phyloP scores from a whole-genome alignment of 2,113 vertebrate species.

The Leiothrix lutea region DNA sequence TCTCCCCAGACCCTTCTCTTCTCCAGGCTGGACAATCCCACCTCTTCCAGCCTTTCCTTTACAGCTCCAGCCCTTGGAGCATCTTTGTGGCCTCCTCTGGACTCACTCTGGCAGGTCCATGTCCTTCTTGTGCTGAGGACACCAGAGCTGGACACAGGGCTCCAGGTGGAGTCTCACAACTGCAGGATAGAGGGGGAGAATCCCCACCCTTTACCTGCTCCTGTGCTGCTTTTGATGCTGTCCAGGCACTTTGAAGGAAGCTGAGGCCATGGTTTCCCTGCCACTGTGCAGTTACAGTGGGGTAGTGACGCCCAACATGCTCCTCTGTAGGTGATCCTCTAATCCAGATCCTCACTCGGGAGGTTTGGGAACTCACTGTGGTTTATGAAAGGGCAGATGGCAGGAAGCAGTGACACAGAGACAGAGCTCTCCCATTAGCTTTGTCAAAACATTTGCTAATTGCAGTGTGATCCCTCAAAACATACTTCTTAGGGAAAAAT shows the following conservation, averaged over 20 bases:
- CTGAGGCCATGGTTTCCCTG: neutral
- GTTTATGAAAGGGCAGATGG: neutral
- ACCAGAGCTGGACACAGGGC: neutral
- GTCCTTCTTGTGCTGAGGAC: neutral
- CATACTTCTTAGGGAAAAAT: neutral
- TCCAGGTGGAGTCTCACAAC: neutral
- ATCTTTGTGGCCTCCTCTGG: neutral
- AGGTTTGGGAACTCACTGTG: neutral
- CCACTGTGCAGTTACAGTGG: fast-evolving
- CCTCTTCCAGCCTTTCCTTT: neutral
- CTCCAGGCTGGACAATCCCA: neutral
- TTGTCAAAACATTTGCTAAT: conserved; percentile 39
- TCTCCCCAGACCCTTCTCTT: neutral
- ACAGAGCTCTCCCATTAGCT: conserved; percentile 44
- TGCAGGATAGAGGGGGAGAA: neutral
- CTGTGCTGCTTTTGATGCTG: neutral
- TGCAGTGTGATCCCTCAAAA: conserved; percentile 4
- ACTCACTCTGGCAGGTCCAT: neutral
- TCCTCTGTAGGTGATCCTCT: neutral
- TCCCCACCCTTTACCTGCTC: neutral
- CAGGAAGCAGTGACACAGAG: conserved; percentile 9
- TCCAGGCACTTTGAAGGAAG: neutral
- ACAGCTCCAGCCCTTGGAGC: neutral
- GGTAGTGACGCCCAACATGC: fast-evolving
- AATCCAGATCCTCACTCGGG: neutral